Base-by-base conservation (phyloP, 1,140 invertebrate species). In the Mycetomoellerius zeteki region DNA sequence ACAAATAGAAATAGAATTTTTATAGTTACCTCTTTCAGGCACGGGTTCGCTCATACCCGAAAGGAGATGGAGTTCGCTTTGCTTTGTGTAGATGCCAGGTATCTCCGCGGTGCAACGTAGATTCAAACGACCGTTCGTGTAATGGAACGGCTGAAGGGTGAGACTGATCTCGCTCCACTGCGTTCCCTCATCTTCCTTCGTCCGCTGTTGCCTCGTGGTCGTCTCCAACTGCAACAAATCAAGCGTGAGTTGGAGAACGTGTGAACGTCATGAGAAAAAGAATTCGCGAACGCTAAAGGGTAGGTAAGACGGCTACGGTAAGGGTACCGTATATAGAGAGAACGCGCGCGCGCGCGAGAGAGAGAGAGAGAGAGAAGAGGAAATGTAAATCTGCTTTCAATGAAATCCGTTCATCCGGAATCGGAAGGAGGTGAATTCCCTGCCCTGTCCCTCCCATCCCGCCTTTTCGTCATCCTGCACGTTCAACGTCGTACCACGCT, bases 71-170 rank as follows among this genome's bases (percentile, higher is more conserved):
- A 94, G 56, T 54, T 95, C 94, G 78, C 89, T 92, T 58, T 82
- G 88, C 62, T 81, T 71, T 27, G 88, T 86, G 85, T 93, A 95
- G 76, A 94, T 89, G n/a, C 89, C 92, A 0, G 91, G 85, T 84
- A 95, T 93, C 72, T 93, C 88, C 10, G 93, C 93, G 33, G 88
- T 94, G 86, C 94, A 95, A 47, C 93, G 94, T 47, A 95, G 90
- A 75, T 87, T 94, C 86, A 95, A 88, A 85, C 94, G 94, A 43
- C 94, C 94, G 82, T 94, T 92, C 30, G 76, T 19, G 88, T 92
- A 95, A 91, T 95, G 93, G 73, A 84, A 92, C 10, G 93, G 90
- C 37, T 92, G 90, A n/a, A 95, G 91, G 4, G 82, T 86, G 27
- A 95, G 80, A 50, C 65, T 92, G 10, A 94, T 85, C 54, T 93